Evolutionary conservation across 1,140 invertebrate genomes (phyloP), one percentile per base, ranked within the genome.

Genomic region (Ceratoteleas bidentatus): DNA sequence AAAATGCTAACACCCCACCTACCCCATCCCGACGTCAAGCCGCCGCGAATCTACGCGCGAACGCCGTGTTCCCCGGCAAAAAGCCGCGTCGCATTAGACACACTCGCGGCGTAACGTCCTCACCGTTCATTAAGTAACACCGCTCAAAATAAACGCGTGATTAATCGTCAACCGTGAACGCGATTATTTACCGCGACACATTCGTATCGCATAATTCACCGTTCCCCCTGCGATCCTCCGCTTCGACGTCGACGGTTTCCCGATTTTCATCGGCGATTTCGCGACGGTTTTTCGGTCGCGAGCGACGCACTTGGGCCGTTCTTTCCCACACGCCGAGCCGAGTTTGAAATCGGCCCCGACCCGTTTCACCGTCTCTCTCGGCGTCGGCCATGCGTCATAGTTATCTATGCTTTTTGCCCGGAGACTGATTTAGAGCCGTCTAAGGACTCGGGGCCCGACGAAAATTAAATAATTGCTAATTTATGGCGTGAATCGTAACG

Each of bases 381-480:
- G 84, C 87, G 85, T 85, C 82, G 83, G 90, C 90, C 86, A 91
- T 91, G 89, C 88, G 89, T 91, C 90, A 91, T 91, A 91, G 90
- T 91, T 91, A 91, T 91, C 90, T 91, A 90, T 91, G 90, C 90
- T 91, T 91, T 91, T 91, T 91, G 90, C 88, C 83, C 85, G 89
- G 88, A 91, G 89, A 91, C 90, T 91, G 90, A 92, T 92, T 92
- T 92, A 91, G 90, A 91, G 90, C 90, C 88, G 90, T 91, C 90
- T 91, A 91, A 92, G 90, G 90, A 91, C 90, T 86, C 86, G 81
- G 88, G 89, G 88, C 89, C 88, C 90, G 88, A 90, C 90, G 90
- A 91, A 91, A 91, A 92, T 91, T 92, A 92, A 92, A 91, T 91
- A 91, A 91, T 91, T 91, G 90, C 90, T 91, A 91, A 91, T 91